phyloP scores from a whole-genome alignment of 2,888 invertebrate species.

The Mamestra brassicae region DNA sequence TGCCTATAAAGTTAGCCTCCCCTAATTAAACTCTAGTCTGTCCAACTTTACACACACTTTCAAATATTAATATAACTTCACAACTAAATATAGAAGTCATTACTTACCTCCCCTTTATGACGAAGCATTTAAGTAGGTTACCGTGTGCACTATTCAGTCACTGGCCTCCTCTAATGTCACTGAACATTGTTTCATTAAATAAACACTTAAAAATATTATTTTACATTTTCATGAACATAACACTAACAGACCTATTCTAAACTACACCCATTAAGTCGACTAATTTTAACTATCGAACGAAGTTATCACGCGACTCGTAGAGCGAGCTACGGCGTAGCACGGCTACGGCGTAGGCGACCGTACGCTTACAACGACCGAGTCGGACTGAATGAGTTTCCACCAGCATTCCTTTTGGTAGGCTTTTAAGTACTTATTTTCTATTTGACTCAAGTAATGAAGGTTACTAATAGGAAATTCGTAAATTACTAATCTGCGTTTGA shows the following conservation, averaged over 20 bases:
- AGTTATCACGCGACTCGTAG: slow-evolving; percentile 72
- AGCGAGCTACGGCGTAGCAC: slow-evolving; percentile 70
- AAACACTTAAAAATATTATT: slow-evolving; percentile 56
- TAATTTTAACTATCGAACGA: slow-evolving; percentile 66
- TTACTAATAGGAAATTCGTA: slow-evolving; percentile 69
- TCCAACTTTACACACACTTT: slow-evolving; percentile 33
- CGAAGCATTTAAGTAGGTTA: slow-evolving; percentile 84
- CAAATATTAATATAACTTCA: slow-evolving; percentile 41
- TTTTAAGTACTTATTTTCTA: slow-evolving; percentile 75
- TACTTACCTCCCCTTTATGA: slow-evolving; percentile 84
- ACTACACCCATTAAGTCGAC: slow-evolving; percentile 39
- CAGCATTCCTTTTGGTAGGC: slow-evolving; percentile 71
- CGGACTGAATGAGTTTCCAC: slow-evolving; percentile 77
- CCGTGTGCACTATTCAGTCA: slow-evolving; percentile 81
- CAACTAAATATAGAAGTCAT: slow-evolving; percentile 73
- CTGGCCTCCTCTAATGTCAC: slow-evolving; percentile 75
- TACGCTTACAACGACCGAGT: slow-evolving; percentile 80
- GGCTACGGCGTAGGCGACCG: slow-evolving; percentile 84
- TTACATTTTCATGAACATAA: slow-evolving; percentile 42
- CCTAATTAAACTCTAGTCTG: slow-evolving; percentile 29
- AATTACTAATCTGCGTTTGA: slow-evolving; percentile 58
- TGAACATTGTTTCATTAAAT: slow-evolving; percentile 71
- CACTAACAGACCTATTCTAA: slow-evolving; percentile 52
- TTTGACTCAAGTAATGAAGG: slow-evolving; percentile 74
- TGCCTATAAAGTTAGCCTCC: slow-evolving; percentile 21